Evolutionary conservation across 2,888 invertebrate species (phyloP), one percentile per base, ranked within the genome.

Genomic region (Lumbricus terrestris): DNA sequence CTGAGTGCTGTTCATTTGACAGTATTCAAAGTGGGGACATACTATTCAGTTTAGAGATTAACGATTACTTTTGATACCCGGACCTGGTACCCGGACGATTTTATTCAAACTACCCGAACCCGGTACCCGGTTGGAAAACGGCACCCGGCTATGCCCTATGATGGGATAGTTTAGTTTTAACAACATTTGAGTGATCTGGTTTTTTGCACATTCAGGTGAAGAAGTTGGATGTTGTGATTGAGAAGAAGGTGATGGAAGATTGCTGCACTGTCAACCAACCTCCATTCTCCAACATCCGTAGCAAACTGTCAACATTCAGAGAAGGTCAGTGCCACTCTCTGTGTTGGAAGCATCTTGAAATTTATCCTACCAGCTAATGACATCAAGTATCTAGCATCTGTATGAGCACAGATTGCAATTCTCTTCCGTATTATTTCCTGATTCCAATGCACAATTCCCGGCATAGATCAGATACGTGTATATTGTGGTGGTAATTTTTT

Each of bases 181-280:
- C 11, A 3, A n/a, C 8, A 23, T 47, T 69, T 29, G 8, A n/a
- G 69, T n/a, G 1, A n/a, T 69, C n/a, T 69, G 69, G 4, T 29
- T 69, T 69, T 69, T 16, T 69, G 35, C 34, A n/a, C n/a, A 85
- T 96, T 0, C 95, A 98, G 97, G 98, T 97, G 95, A 98, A 98
- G 95, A 96, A 97, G 92, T 98, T 98, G 98, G 97, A 98, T 16
- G 98, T 98, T 82, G 98, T 97, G 95, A 97, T 98, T 18, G 98
- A 99, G 95, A 96, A 97, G 23, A 97, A 98, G 0, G 98, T 98
- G 3, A 95, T 98, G 94, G 97, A 98, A 92, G 98, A 98, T 95
- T 96, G 96, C 6, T 95, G 97, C 88, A 96, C 98, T 82, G 96
- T 96, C 82, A 96, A 96, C 93, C 97, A 97, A 94, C 95, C 96